Evolutionary conservation across 2,888 invertebrate genomes (phyloP), one percentile per base, ranked within the genome.

Genomic region (Pogonocherus hispidulus): DNA sequence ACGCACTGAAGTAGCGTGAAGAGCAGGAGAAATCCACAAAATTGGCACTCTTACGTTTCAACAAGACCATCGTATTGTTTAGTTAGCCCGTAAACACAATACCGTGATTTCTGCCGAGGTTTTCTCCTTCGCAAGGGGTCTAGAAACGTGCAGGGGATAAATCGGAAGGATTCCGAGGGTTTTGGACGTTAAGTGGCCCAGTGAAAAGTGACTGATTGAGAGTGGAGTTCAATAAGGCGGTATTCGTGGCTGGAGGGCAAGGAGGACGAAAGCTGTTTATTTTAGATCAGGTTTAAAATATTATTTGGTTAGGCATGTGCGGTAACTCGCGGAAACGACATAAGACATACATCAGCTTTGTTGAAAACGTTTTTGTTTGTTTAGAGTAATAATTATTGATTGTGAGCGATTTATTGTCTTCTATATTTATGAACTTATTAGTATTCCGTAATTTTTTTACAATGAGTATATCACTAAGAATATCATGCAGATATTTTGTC

Each of bases 201-300:
- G 44, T 56, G 59, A 46, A 59, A 19, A 59, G 46, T 59, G 59
- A 59, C 27, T 59, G 59, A 59, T 59, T 59, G 59, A 6, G 59
- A 22, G 35, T 59, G n/a, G 19, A 44, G 44, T 56, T 56, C 41
- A 44, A 44, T 22, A 56, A 44, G 14, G 11, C 20, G 16, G n/a
- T 14, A 56, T 55, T 37, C 18, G 35, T 16, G 16, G 23, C 35
- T 18, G 18, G 35, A 32, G 55, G 6, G 35, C 5, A 16, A 37
- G 23, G n/a, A n/a, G 37, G 55, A 35, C 19, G 20, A 18, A 20
- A 16, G 35, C 20, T 11, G 37, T 37, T 37, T n/a, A 11, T 18
- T 18, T 22, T 55, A 14, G 44, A 44, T 16, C 23, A 37, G 56
- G 37, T 56, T 44, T 44, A 44, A 19, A 56, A 19, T 49, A 46